A percentile compares a stretch with the other conserved stretches of the same genome.
Conservation (phyloP, 1,140 invertebrate species). For the Caenorhabditis tropicalis region DNA sequence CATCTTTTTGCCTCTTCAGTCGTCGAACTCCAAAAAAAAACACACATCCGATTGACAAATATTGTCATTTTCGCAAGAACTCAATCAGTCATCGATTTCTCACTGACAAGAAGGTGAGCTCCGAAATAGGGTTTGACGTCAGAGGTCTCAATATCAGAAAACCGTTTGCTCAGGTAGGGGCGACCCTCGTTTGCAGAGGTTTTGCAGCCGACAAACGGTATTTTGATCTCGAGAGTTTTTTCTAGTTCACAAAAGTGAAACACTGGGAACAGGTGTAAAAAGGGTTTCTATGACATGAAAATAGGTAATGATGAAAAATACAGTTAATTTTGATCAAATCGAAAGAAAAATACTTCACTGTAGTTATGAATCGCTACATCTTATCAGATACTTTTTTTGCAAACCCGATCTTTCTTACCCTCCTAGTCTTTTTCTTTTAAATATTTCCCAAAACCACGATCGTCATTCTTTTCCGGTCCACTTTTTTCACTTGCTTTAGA, state of each 20-base stretch:
- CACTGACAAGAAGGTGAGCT: not conserved
- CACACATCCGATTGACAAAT: slow-evolving; percentile 17
- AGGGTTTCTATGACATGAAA: too few relatives aligned
- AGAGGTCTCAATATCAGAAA: slow-evolving; percentile 16
- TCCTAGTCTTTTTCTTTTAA: too few relatives aligned
- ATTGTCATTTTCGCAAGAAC: slow-evolving; percentile 1
- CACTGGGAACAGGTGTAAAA: too few relatives aligned
- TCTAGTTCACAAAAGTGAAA: too few relatives aligned
- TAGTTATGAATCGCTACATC: too few relatives aligned
- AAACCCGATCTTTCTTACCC: too few relatives aligned
- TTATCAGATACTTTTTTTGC: too few relatives aligned
- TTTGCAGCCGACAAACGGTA: slow-evolving; percentile 5
- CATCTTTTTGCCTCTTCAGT: not conserved
- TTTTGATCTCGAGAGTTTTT: slow-evolving; percentile 6
- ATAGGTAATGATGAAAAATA: too few relatives aligned
- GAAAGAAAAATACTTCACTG: too few relatives aligned
- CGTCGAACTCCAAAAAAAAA: not conserved
- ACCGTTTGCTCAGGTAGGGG: not conserved
- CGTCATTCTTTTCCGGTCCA: not conserved
- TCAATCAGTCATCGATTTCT: slow-evolving; percentile 25
- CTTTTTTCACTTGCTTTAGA: not conserved
- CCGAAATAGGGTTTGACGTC: slow-evolving; percentile 35
- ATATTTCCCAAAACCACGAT: not conserved
- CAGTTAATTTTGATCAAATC: too few relatives aligned
- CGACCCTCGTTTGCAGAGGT: not conserved